Evolutionary conservation across 1,140 invertebrate species (phyloP).

Genomic region (Platyscapa corneri): DNA sequence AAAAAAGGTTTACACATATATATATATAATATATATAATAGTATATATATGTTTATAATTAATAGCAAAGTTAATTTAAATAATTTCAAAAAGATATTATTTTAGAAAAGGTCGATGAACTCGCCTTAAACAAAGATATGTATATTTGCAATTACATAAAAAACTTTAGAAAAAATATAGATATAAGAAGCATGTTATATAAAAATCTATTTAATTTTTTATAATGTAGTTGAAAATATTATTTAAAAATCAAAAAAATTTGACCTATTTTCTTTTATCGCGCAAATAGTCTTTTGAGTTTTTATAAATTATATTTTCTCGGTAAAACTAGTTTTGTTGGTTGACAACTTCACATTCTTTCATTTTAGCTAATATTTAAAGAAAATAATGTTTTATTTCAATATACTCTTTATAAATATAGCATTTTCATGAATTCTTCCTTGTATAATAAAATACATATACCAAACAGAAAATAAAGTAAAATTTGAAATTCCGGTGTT

Average conservation of each 20-base stretch:
- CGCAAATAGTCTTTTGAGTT: not conserved
- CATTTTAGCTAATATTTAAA: not conserved
- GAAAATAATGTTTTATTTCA: slow-evolving; percentile 1
- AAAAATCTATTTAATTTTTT: too few species aligned
- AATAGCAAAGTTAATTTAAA: too few species aligned
- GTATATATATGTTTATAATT: too few species aligned
- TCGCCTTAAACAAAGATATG: too few species aligned
- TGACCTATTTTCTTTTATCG: not conserved
- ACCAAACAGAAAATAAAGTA: not conserved
- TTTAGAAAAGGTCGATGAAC: too few species aligned
- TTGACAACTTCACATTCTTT: not conserved
- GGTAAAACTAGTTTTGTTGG: not conserved
- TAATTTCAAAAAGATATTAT: too few species aligned
- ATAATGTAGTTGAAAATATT: not conserved
- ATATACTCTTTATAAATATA: not conserved
- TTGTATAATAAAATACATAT: not conserved
- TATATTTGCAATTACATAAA: too few species aligned
- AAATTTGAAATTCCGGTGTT: not conserved
- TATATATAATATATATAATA: too few species aligned
- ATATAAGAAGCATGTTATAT: not conserved
- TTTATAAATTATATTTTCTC: slow-evolving; percentile 10
- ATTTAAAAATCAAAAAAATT: not conserved
- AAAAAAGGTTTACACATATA: too few species aligned
- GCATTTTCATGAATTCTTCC: not conserved
- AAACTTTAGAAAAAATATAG: too few species aligned